Conservation (phyloP, 2,113 vertebrate species). For the Pseudopodoces humilis region DNA sequence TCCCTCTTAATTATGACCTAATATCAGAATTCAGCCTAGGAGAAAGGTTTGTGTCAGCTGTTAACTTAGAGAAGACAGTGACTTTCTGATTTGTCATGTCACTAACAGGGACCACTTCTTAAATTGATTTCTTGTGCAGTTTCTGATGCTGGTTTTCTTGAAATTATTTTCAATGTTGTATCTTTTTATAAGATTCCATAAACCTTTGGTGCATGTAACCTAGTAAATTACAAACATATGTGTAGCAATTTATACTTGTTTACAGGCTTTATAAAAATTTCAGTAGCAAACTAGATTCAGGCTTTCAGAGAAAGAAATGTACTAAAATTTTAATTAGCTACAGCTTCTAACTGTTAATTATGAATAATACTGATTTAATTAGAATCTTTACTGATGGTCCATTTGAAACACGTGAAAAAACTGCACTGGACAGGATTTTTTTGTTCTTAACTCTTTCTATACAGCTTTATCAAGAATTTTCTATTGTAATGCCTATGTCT, state of each 20-base stretch:
- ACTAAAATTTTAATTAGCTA: slow-evolving; percentile 62
- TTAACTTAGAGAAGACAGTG: neutral
- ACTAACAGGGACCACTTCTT: neutral
- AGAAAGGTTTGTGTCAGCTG: neutral
- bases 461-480: neutral
- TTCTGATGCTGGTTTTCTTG: neutral
- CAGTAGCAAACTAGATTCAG: slow-evolving; percentile 30
- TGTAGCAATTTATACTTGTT: slow-evolving; percentile 37
- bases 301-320: slow-evolving; percentile 41
- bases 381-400: neutral
- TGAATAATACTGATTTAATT: slow-evolving; percentile 43
- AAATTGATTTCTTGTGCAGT: neutral
- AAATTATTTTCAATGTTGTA: neutral
- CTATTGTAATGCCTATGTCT: accelerated
- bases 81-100: neutral
- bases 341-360: slow-evolving; percentile 42
- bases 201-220: neutral
- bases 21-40: neutral
- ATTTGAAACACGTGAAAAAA: neutral
- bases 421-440: neutral
- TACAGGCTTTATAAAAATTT: slow-evolving; percentile 61
- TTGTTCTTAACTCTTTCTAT: neutral
- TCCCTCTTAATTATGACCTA: neutral
- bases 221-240: neutral
- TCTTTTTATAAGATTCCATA: neutral